Percentiles rank a stretch among this genome's conserved stretches.
Conservation (phyloP, 2,888 invertebrate species). For the Mycogona germanica region DNA sequence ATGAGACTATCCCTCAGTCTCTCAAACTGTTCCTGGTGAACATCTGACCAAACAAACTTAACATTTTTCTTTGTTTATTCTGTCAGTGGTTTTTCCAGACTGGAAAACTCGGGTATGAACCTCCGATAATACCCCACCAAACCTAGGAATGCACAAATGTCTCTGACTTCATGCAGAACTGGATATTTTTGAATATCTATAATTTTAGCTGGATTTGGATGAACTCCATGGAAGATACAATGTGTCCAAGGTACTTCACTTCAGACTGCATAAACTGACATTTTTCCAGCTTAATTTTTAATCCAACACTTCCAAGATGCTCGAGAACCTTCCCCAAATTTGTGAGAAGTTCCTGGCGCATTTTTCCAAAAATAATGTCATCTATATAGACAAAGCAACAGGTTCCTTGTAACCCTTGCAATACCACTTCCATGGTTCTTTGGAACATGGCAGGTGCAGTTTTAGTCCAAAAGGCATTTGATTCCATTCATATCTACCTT, state of each 20-base stretch:
- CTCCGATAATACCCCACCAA: neutral
- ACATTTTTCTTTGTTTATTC: neutral
- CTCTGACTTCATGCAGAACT: neutral
- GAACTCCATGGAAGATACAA: neutral
- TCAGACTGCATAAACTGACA: neutral
- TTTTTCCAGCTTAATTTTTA: neutral
- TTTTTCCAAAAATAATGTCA: slow-evolving; percentile 9
- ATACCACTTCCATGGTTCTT: slow-evolving; percentile 7
- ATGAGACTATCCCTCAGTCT: neutral
- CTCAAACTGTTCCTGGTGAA: neutral
- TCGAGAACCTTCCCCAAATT: too few relatives aligned
- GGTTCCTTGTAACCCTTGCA: slow-evolving; percentile 4
- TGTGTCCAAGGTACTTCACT: neutral
- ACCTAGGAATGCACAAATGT: neutral
- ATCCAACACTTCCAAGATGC: too few relatives aligned
- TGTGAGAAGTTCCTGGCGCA: neutral
- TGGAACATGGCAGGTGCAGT: slow-evolving; percentile 15
- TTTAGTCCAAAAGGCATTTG: neutral
- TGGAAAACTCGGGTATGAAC: neutral
- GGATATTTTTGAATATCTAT: neutral
- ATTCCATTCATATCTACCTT: too few relatives aligned
- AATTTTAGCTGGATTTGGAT: neutral
- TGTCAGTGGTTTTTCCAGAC: neutral
- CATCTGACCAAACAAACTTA: neutral
- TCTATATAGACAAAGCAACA: slow-evolving; percentile 15